Evolutionary conservation across 1,140 invertebrate species (phyloP).

Genomic region (Papilio dardanus): DNA sequence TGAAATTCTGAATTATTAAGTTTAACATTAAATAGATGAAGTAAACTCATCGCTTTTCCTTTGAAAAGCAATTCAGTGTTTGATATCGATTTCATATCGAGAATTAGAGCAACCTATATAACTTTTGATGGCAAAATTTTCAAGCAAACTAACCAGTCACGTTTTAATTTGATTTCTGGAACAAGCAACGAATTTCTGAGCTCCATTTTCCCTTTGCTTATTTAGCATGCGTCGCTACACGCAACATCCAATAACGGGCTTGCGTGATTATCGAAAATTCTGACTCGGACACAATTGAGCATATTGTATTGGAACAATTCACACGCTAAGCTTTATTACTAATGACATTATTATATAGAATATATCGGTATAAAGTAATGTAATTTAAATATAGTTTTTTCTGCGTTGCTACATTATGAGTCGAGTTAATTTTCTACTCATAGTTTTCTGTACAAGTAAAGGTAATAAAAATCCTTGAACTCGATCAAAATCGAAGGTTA

Average conservation of each 20-base stretch:
- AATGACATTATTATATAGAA: background rate
- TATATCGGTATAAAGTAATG: background rate
- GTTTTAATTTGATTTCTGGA: conserved; percentile 31
- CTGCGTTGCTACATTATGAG: too few relatives aligned
- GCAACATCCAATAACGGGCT: conserved; percentile 32
- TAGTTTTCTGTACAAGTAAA: too few relatives aligned
- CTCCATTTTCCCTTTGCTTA: conserved; percentile 28
- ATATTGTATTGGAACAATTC: conserved; percentile 17
- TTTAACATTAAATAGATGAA: background rate
- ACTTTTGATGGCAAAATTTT: conserved; percentile 14
- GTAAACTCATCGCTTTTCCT: background rate
- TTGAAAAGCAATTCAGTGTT: background rate
- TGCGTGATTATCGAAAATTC: conserved; percentile 37
- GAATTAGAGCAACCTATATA: conserved; percentile 12
- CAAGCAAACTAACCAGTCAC: conserved; percentile 27
- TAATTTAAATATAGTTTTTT: too few relatives aligned
- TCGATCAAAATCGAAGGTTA: too few relatives aligned
- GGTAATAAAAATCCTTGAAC: too few relatives aligned
- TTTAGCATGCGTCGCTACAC: conserved; percentile 34
- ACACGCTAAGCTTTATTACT: conserved; percentile 15
- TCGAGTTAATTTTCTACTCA: too few relatives aligned
- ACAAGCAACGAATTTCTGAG: conserved; percentile 21
- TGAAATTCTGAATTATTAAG: background rate
- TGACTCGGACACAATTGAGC: conserved; percentile 26
- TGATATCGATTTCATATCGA: background rate